Evolutionary conservation across 2,797 vertebrate species (phyloP).

Genomic region (Brachyalestes nurse): DNA sequence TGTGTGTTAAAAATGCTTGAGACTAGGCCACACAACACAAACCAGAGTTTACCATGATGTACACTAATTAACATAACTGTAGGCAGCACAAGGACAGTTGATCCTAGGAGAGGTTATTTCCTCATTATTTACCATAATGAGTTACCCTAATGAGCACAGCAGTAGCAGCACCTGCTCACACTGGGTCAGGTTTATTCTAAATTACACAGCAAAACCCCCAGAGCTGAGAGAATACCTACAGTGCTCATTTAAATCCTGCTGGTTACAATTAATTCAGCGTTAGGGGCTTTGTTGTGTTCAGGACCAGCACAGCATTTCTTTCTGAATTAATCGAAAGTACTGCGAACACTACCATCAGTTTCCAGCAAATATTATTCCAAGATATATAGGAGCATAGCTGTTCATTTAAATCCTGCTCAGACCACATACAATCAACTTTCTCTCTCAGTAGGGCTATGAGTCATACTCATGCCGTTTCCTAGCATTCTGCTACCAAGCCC

Average conservation of each 20-base stretch:
- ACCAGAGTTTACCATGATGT: neutral
- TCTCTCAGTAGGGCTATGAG: slow-evolving; percentile 4
- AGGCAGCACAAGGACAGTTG: neutral
- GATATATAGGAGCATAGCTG: too few species aligned
- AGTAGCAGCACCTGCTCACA: neutral
- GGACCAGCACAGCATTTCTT: too few species aligned
- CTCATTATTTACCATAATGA: neutral
- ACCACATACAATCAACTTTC: neutral
- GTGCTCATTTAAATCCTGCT: neutral
- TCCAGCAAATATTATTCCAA: too few species aligned
- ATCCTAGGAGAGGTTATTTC: neutral
- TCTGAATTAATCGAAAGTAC: neutral
- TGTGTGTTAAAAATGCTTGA: too few species aligned
- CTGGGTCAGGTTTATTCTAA: neutral
- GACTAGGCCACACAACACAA: too few species aligned
- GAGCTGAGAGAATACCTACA: neutral
- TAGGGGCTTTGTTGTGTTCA: neutral
- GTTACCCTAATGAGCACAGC: neutral
- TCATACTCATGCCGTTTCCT: slow-evolving; percentile 24
- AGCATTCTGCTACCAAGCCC: neutral
- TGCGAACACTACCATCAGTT: neutral
- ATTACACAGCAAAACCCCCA: neutral
- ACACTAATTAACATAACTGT: neutral
- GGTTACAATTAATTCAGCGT: neutral
- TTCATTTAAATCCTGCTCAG: too few species aligned